Conservation (phyloP, 2,113 vertebrate species). For the Geothlypis trichas region DNA sequence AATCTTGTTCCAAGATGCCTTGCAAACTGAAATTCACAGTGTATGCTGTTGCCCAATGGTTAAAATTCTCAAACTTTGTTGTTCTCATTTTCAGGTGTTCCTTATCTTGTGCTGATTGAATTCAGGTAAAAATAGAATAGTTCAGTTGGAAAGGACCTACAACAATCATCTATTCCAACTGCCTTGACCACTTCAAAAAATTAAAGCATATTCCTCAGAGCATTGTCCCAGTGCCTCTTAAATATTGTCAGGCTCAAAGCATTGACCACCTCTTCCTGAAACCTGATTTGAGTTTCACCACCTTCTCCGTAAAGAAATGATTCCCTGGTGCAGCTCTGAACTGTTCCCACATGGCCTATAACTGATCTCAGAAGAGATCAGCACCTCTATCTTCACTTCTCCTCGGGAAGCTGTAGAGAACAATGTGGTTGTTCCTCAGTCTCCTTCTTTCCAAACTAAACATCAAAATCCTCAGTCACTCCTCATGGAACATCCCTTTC, state of each 20-base stretch:
- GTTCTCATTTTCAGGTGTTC: not conserved
- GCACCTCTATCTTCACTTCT: not conserved
- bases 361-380: not conserved
- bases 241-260: not conserved
- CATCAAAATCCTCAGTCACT: rapidly evolving
- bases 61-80: not conserved
- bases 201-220: not conserved
- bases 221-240: not conserved
- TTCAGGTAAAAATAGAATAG: not conserved
- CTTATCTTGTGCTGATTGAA: not conserved
- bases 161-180: not conserved
- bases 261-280: rapidly evolving
- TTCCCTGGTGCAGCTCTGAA: not conserved
- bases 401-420: not conserved
- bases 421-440: not conserved
- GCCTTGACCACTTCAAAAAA: not conserved
- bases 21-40: not conserved
- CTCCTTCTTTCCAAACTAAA: not conserved
- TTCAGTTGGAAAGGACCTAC: not conserved
- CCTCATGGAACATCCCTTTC: not conserved
- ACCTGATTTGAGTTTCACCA: not conserved
- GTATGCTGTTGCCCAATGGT: not conserved
- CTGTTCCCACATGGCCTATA: rapidly evolving
- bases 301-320: not conserved
- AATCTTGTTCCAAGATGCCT: not conserved